These are phyloP conservation scores for Drosophila heteroneura DNA, from an alignment of 2,888 invertebrate species.

Conservation along the genomic window DNA sequence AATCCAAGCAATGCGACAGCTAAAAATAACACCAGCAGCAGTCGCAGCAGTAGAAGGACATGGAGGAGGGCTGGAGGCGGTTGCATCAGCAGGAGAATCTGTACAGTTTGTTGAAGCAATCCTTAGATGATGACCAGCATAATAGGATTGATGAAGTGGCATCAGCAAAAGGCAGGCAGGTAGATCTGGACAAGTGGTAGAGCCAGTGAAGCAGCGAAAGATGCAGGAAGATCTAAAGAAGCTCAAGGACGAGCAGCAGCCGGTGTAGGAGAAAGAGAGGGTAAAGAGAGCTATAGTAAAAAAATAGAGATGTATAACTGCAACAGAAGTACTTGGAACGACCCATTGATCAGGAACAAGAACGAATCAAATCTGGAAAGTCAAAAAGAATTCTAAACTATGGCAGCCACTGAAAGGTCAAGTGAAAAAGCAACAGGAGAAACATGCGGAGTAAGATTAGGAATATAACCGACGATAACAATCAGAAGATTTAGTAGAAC, in stretches of 20 bases:
- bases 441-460: not conserved
- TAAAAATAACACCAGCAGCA: slow-evolving; percentile 76
- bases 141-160: not conserved
- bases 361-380: too few species aligned
- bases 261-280: not conserved
- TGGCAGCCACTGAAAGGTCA: too few species aligned
- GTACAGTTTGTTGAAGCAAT: slow-evolving; percentile 3
- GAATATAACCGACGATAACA: not conserved
- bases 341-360: too few species aligned
- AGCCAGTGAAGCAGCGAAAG: not conserved
- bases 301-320: too few species aligned
- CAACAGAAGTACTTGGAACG: too few species aligned
- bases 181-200: not conserved
- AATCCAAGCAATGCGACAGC: slow-evolving; percentile 75
- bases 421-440: too few species aligned
- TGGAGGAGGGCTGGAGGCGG: not conserved
- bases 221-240: not conserved
- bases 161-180: not conserved
- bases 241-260: not conserved
- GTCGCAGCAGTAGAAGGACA: not conserved
- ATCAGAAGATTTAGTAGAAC: not conserved
- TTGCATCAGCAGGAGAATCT: slow-evolving; percentile 5
- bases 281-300: too few species aligned
- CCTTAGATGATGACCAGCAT: not conserved
- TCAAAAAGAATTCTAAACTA: too few species aligned